Evolutionary conservation across 2,888 invertebrate genomes (phyloP), one percentile per base, ranked within the genome.

Genomic region (Aphodius sticticus): DNA sequence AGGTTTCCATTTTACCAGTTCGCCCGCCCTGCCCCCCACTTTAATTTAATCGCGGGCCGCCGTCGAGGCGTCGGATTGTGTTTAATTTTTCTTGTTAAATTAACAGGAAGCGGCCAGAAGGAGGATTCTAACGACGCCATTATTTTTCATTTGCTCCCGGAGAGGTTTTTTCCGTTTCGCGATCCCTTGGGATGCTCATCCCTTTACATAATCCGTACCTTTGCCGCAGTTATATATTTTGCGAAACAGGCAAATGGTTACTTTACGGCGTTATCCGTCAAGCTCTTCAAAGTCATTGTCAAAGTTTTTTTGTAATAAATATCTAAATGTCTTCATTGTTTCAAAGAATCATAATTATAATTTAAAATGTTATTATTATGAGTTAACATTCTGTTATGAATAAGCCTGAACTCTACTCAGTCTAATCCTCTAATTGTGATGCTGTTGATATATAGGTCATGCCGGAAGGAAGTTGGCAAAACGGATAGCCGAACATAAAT

Each of bases 51-150:
- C 53, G 53, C 53, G 53, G 53, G 53, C 53, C 53, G 53, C 7
- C 53, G 53, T 53, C 53, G 53, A 53, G 53, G 53, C 53, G 53
- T 53, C 53, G 53, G 53, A 53, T 53, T 5, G 53, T 53, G 12
- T 53, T 53, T 53, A 53, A 53, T 53, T 53, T 53, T 53, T 53
- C 53, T 53, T 53, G 53, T 53, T 53, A 53, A 53, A 53, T 53
- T 53, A 53, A 53, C 53, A 53, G 53, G 53, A 53, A 53, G 53
- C 2, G 53, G 53, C 53, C 53, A 53, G 53, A 53, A 53, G 53
- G 53, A 53, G 53, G 53, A 53, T 53, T 53, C 53, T 53, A 53
- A 53, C 53, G 53, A 53, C 12, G 53, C 53, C 53, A 53, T 53
- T 53, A 53, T 53, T 53, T 53, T 53, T 53, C 53, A 53, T 53